Evolutionary conservation across 23 tunicate species (phyloP).

Genomic region (Corella eumyota): DNA sequence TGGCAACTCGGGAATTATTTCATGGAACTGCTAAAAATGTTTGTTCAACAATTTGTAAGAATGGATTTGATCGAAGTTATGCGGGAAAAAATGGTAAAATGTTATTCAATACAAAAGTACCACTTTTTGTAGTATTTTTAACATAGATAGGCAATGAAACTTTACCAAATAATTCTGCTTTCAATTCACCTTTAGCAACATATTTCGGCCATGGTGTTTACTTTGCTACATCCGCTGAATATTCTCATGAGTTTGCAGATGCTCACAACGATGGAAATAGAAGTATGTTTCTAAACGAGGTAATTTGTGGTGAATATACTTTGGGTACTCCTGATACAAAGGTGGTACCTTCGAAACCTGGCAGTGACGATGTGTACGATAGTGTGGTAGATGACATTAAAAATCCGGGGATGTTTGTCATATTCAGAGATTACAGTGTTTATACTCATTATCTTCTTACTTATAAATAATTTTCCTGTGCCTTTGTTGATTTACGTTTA

Average conservation of each 20-base stretch:
- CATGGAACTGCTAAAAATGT: background rate
- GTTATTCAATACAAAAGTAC: too few species aligned
- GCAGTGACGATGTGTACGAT: background rate
- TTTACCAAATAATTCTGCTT: too few species aligned
- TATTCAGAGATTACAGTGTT: background rate
- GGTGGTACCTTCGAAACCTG: background rate
- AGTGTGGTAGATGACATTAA: background rate
- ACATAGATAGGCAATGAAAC: too few species aligned
- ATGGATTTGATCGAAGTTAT: background rate
- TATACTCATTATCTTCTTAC: background rate
- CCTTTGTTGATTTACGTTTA: too few species aligned
- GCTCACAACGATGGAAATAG: background rate
- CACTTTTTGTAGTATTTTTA: too few species aligned
- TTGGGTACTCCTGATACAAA: background rate
- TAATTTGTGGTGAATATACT: background rate
- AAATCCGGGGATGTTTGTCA: background rate
- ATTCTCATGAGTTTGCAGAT: background rate
- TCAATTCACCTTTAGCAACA: too few species aligned
- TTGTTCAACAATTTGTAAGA: background rate
- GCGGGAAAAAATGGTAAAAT: slow-evolving; percentile 1
- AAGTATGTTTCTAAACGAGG: background rate
- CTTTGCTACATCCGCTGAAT: background rate
- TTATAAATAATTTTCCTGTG: background rate
- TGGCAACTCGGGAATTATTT: background rate
- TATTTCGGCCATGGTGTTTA: background rate